A percentile compares a stretch with the other conserved stretches of the same genome.
Conservation (phyloP, 2,888 invertebrate genomes). For the Arrhopalites spinosus region DNA sequence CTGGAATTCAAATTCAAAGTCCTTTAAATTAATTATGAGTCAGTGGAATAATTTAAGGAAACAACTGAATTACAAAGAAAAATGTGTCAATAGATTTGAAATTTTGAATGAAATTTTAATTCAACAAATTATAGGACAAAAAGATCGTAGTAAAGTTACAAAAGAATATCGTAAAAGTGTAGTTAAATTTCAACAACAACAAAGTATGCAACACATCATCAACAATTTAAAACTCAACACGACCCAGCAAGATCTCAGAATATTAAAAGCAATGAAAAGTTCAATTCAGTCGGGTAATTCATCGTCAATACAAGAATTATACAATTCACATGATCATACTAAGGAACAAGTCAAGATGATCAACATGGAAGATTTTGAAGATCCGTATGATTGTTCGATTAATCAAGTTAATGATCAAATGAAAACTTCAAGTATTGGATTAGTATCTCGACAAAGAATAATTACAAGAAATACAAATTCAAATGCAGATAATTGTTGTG, state of each 20-base stretch:
- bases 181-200: background rate
- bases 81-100: background rate
- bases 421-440: background rate
- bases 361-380: background rate
- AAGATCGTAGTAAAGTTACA: background rate
- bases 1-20: background rate
- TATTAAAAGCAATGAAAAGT: background rate
- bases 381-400: background rate
- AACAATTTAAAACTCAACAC: background rate
- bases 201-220: background rate
- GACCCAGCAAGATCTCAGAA: constrained; percentile 33
- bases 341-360: background rate
- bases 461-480: background rate
- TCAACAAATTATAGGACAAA: background rate
- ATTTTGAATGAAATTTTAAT: background rate
- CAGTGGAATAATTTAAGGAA: background rate
- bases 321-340: background rate
- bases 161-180: background rate
- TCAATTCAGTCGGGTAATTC: background rate
- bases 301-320: background rate
- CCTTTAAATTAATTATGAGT: background rate
- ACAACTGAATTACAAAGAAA: background rate
- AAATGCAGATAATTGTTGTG: background rate
- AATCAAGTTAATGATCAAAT: background rate
- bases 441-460: background rate